A percentile compares a stretch with the other conserved stretches of the same genome.
Evolutionary conservation across 2,113 vertebrate species (phyloP).

Genomic region (Siphamia tubifer): DNA sequence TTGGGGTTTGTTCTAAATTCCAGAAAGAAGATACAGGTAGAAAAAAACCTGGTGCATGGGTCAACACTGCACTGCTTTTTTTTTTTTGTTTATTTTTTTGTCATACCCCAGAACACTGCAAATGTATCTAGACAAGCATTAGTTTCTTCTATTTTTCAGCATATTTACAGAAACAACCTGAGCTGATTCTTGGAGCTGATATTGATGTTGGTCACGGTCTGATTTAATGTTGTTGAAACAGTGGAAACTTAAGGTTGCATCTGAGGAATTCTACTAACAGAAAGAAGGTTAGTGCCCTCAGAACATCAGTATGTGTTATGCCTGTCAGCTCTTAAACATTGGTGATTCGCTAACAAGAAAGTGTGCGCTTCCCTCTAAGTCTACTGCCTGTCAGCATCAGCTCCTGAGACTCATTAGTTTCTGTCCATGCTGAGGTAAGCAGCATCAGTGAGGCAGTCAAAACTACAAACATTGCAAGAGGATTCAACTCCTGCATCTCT

Average conservation of each 20-base stretch:
- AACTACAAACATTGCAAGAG: neutral
- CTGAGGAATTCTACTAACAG: neutral
- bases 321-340: conserved; percentile 1
- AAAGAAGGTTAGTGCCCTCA: neutral
- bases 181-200: too few relatives aligned
- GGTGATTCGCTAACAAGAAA: conserved; percentile 19
- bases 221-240: neutral
- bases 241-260: neutral
- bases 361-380: neutral
- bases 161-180: too few relatives aligned
- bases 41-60: too few relatives aligned
- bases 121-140: too few relatives aligned
- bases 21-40: too few relatives aligned
- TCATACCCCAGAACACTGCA: too few relatives aligned
- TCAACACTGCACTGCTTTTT: too few relatives aligned
- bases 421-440: conserved; percentile 43
- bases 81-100: too few relatives aligned
- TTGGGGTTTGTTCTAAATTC: too few relatives aligned
- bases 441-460: conserved; percentile 33
- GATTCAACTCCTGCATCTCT: conserved; percentile 3
- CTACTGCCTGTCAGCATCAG: conserved; percentile 17
- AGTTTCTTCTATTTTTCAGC: too few relatives aligned
- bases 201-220: too few relatives aligned
- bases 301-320: conserved; percentile 2
- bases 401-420: conserved; percentile 49